Evolutionary conservation across 2,113 vertebrate genomes (phyloP), one percentile per base, ranked within the genome.

Genomic region (Amphiprion percula): DNA sequence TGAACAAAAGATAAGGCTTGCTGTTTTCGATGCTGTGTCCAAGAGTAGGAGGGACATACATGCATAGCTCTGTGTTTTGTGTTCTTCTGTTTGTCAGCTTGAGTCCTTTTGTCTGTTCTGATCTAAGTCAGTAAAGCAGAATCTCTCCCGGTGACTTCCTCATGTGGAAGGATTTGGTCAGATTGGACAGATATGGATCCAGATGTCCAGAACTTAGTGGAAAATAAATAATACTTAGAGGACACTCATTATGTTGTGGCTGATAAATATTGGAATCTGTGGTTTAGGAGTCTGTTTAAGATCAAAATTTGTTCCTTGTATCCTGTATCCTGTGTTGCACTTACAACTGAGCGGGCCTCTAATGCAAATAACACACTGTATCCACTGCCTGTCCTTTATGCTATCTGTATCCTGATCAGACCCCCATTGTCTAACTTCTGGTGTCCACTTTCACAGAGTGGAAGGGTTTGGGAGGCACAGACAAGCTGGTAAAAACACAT

Each of bases 351-450:
- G 11, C 50, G 21, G 30, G 24, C 58, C 28, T 46, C n/a, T 60
- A 54, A 76, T 56, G 24, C 56, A 86, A 80, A 77, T 37, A 84
- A 55, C 79, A 54, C 59, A 61, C 28, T 73, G 68, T 70, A 75
- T 19, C 56, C 61, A 66, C 60, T 53, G 63, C 68, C 41, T 58
- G 54, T 26, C 62, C 17, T 53, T 41, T 5, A 10, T 46, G 21
- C 70, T 83, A 85, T 93, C 88, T 82, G 44, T 62, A n/a, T 74
- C 69, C 61, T 37, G 67, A 90, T 90, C 85, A 67, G 65, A 67
- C 15, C 0, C 33, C 65, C 73, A 75, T 90, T 90, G 82, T 88
- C 88, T 74, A 21, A 69, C 26, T 15, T 59, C 26, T 50, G 75
- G 82, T 85, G 68, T 90, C 77, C 24, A 24, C 64, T 90, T 87